phyloP scores from a whole-genome alignment of 2,797 vertebrate species.

The Clarias platycephalus region DNA sequence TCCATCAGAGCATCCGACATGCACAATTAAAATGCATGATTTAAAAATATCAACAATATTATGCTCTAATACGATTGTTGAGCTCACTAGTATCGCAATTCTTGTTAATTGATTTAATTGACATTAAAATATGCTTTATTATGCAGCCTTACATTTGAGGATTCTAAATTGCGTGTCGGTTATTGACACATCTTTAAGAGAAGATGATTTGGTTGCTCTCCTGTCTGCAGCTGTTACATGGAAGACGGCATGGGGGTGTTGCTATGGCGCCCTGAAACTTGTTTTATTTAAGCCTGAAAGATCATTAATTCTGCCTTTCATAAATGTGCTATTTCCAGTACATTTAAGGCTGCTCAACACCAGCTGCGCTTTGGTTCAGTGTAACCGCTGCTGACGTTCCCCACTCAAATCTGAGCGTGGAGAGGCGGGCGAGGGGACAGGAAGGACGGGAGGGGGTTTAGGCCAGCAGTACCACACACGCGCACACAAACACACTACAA shows the following conservation, averaged over 20 bases:
- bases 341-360: constrained; percentile 56
- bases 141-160: constrained; percentile 1
- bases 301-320: constrained; percentile 54
- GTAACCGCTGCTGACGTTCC: constrained; percentile 43
- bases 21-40: background rate
- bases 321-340: constrained; percentile 55
- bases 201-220: constrained; percentile 53
- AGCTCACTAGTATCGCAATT: background rate
- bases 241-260: constrained; percentile 48
- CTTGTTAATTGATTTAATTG: background rate
- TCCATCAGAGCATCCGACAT: background rate
- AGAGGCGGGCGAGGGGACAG: constrained; percentile 24
- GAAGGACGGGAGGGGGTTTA: constrained; percentile 17
- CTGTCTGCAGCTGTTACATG: constrained; percentile 53
- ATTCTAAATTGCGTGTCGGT: background rate
- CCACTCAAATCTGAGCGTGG: constrained; percentile 30
- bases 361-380: constrained; percentile 52
- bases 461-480: constrained; percentile 19
- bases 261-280: constrained; percentile 51
- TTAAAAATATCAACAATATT: background rate
- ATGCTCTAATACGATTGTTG: background rate
- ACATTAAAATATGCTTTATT: background rate
- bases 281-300: constrained; percentile 45
- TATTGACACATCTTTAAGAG: constrained; percentile 15
- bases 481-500: constrained; percentile 25